phyloP scores from a whole-genome alignment of 2,888 invertebrate genomes.

The Xylocampa areola region DNA sequence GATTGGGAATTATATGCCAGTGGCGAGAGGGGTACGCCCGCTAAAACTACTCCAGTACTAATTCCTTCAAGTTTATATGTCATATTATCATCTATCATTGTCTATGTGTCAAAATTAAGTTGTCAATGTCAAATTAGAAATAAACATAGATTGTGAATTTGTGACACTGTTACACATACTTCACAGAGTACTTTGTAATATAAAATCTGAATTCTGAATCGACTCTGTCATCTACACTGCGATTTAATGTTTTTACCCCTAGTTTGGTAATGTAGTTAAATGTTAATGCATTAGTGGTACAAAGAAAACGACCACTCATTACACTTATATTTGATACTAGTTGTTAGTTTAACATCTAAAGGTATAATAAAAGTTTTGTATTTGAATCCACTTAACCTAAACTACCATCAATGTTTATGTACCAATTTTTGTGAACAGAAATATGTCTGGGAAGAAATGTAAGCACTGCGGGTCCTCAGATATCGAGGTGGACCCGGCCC shows the following conservation, averaged over 20 bases:
- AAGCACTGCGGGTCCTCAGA: conserved; percentile 96
- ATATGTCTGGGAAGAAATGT: conserved; percentile 93
- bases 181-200: too few species aligned
- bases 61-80: too few species aligned
- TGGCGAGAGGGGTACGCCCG: too few species aligned
- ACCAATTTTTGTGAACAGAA: conserved; percentile 39
- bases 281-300: neutral
- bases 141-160: too few species aligned
- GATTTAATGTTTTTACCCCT: neutral
- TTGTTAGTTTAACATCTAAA: conserved; percentile 6
- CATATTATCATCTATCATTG: too few species aligned
- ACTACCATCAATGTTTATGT: conserved; percentile 31
- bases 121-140: too few species aligned
- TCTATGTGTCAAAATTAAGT: too few species aligned
- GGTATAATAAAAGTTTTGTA: neutral
- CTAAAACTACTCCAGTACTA: too few species aligned
- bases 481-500: conserved; percentile 97
- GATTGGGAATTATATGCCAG: too few species aligned
- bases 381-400: conserved; percentile 38
- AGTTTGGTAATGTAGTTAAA: neutral
- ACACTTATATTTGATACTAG: conserved; percentile 1
- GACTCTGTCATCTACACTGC: conserved; percentile 13
- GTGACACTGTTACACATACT: too few species aligned
- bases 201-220: too few species aligned
- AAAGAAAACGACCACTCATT: neutral